Evolutionary conservation across 2,797 vertebrate genomes (phyloP).

Genomic region (Antrozous pallidus): DNA sequence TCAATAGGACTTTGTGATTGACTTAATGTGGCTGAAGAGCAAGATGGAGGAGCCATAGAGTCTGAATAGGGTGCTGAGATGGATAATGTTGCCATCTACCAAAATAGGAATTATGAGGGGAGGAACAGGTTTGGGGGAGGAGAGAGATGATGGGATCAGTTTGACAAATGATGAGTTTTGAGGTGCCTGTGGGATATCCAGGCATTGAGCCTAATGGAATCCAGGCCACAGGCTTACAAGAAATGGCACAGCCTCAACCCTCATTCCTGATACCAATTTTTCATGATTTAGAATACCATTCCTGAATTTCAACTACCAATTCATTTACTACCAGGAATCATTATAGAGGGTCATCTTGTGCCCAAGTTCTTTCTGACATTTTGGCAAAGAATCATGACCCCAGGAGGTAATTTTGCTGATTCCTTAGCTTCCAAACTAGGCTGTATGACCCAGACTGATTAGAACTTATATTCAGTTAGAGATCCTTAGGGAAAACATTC

Average conservation of each 20-base stretch:
- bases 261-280: slow-evolving; percentile 43
- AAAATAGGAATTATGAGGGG: slow-evolving; percentile 32
- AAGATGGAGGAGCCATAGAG: slow-evolving; percentile 55
- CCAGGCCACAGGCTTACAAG: slow-evolving; percentile 54
- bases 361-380: slow-evolving; percentile 32
- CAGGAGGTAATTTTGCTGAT: neutral
- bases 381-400: slow-evolving; percentile 11
- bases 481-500: neutral
- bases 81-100: slow-evolving; percentile 52
- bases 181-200: slow-evolving; percentile 65
- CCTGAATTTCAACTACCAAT: slow-evolving; percentile 40
- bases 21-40: slow-evolving; percentile 46
- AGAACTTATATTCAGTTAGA: neutral
- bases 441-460: neutral
- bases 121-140: slow-evolving; percentile 25
- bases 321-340: slow-evolving; percentile 23
- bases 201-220: slow-evolving; percentile 67
- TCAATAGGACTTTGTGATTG: slow-evolving; percentile 32
- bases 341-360: neutral
- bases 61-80: slow-evolving; percentile 44
- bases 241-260: slow-evolving; percentile 58
- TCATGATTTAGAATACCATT: slow-evolving; percentile 49
- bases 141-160: slow-evolving; percentile 44
- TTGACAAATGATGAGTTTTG: slow-evolving; percentile 68
- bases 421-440: neutral